These are phyloP conservation scores for Rhinolophus sinicus DNA, from an alignment of 2,113 vertebrate species.

Conservation along the genomic window DNA sequence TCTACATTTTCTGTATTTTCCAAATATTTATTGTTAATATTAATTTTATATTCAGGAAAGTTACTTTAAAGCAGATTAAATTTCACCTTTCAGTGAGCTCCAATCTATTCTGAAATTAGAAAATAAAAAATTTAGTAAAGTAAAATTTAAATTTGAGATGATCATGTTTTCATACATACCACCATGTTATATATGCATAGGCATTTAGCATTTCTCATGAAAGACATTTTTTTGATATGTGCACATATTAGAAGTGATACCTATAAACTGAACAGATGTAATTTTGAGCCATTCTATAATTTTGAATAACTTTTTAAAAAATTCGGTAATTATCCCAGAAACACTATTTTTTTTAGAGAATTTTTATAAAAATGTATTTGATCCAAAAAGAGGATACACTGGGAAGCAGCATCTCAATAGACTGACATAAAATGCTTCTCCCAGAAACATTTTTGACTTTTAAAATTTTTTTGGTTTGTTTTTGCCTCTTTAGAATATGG, in stretches of 20 bases:
- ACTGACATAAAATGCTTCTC: too few species aligned
- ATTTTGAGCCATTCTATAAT: not conserved
- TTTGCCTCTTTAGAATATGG: not conserved
- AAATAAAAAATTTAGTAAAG: conserved; percentile 16
- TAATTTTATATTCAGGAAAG: conserved; percentile 18
- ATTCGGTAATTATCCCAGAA: not conserved
- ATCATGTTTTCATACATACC: not conserved
- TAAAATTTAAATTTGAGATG: conserved; percentile 21
- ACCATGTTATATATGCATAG: not conserved
- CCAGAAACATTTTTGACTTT: not conserved
- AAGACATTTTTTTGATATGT: not conserved
- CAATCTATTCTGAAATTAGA: conserved; percentile 35
- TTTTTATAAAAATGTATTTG: too few species aligned
- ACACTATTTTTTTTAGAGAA: not conserved
- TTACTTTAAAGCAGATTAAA: conserved; percentile 33
- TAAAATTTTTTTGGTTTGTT: not conserved
- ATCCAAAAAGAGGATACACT: too few species aligned
- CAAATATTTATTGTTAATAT: conserved; percentile 5
- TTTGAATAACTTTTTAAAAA: not conserved
- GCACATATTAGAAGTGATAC: not conserved
- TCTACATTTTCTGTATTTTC: conserved; percentile 1
- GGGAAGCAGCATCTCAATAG: too few species aligned
- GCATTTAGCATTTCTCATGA: not conserved
- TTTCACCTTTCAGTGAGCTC: not conserved
- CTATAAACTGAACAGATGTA: not conserved